Evolutionary conservation across 2,797 vertebrate genomes (phyloP).

Genomic region (Argya squamiceps): DNA sequence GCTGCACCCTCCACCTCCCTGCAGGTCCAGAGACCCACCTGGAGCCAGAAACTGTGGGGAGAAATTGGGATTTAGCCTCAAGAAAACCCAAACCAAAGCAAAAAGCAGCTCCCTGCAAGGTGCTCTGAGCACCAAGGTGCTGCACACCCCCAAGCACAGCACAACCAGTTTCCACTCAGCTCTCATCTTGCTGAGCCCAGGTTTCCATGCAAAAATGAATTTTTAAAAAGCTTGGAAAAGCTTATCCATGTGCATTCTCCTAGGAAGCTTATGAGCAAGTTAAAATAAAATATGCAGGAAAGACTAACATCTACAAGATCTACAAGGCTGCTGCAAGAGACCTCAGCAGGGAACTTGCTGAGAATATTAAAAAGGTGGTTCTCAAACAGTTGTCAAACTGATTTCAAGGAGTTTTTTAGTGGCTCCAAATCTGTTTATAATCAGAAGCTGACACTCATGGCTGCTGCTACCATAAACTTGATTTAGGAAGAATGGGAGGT

Average conservation of each 20-base stretch:
- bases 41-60: not conserved
- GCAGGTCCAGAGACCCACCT: not conserved
- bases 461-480: not conserved
- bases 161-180: not conserved
- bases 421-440: not conserved
- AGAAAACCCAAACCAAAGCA: not conserved
- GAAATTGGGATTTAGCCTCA: not conserved
- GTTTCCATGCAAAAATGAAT: not conserved
- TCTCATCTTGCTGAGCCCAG: not conserved
- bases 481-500: not conserved
- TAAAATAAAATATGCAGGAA: not conserved
- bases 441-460: not conserved
- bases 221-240: not conserved
- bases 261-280: not conserved
- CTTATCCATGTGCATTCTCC: not conserved
- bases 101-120: not conserved
- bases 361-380: not conserved
- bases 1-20: not conserved
- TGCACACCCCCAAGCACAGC: not conserved
- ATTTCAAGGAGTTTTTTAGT: not conserved
- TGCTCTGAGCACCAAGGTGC: not conserved
- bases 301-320: not conserved
- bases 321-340: not conserved
- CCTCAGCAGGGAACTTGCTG: not conserved
- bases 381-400: not conserved